Base-by-base conservation (phyloP, 2,113 vertebrate species). In the Poeciliopsis prolifica region DNA sequence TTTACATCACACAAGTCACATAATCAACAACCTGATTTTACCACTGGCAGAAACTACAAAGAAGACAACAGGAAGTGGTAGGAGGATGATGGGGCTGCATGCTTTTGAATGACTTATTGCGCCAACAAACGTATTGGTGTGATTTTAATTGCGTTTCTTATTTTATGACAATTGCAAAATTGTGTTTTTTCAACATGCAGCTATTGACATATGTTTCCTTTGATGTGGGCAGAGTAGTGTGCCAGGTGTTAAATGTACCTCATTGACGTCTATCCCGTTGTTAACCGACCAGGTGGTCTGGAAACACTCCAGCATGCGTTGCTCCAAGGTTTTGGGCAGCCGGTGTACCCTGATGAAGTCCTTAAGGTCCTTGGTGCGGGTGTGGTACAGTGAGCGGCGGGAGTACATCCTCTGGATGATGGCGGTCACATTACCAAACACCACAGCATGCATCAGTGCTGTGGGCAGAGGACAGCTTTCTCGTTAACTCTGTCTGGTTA, bases 331-430 rank as follows among this genome's bases (percentile, higher is more conserved):
- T 83, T 98, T 96, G 67, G 97, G 97, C 65, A 98, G 93, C 74
- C 96, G 96, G 81, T 98, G 97, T 63, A 98, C 97, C 29, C 97
- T 92, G 87, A 98, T 98, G 84, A 98, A 98, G 87, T 98, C 97
- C 79, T 98, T 98, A 79, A 98, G 87, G 85, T 98, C 97, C 90
- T 98, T 98, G 66, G 96, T 98, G 91, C 97, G 96, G 3, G 96
- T 98, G 92, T 98, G 97, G 91, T 98, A 98, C 40, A 97, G 96
- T 2, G 97, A 98, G 95, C 97, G 98, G 17, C 97, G 94, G 1
- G 96, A 97, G 88, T 98, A 98, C 97, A 98, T 96, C 87, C 97
- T 94, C 87, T 98, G 97, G 86, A 98, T 98, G 89, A 98, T 98
- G 19, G 97, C 97, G 0, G 97, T 98, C 90, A 98, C 97, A 0